phyloP scores from a whole-genome alignment of 2,113 vertebrate genomes.

The Gymnarchus niloticus region DNA sequence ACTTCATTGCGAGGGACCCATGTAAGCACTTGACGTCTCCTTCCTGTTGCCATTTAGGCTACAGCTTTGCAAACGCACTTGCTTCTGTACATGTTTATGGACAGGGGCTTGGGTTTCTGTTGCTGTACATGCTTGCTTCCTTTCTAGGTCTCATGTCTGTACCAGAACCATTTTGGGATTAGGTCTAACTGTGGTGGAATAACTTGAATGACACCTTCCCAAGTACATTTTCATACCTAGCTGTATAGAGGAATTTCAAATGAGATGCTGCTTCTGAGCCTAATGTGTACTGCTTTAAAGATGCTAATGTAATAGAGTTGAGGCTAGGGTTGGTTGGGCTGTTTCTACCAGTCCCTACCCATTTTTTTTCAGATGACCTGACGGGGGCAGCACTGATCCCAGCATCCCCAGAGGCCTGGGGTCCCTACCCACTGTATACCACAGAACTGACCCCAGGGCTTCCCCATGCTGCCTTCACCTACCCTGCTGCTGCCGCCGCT shows the following conservation, averaged over 20 bases:
- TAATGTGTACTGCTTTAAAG: not conserved
- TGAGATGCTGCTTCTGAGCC: not conserved
- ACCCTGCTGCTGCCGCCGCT: conserved; percentile 80
- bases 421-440: conserved; percentile 92
- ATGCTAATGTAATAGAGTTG: not conserved
- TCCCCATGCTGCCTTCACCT: conserved; percentile 89
- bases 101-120: not conserved
- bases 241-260: not conserved
- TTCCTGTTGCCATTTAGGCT: conserved; percentile 42
- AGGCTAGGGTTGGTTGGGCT: not conserved
- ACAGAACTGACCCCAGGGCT: conserved; percentile 90
- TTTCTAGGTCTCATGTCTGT: not conserved
- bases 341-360: not conserved
- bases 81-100: not conserved
- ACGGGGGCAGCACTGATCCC: conserved; percentile 92
- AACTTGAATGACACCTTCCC: too few relatives aligned
- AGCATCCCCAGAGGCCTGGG: conserved; percentile 89
- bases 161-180: not conserved
- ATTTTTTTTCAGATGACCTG: conserved; percentile 79
- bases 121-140: not conserved
- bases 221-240: too few relatives aligned
- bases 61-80: not conserved
- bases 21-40: conserved; percentile 79
- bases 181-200: not conserved
- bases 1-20: conserved; percentile 98